A percentile compares a stretch with the other conserved stretches of the same genome.
phyloP scores from a whole-genome alignment of 2,888 invertebrate species.

The Graphium colonna region DNA sequence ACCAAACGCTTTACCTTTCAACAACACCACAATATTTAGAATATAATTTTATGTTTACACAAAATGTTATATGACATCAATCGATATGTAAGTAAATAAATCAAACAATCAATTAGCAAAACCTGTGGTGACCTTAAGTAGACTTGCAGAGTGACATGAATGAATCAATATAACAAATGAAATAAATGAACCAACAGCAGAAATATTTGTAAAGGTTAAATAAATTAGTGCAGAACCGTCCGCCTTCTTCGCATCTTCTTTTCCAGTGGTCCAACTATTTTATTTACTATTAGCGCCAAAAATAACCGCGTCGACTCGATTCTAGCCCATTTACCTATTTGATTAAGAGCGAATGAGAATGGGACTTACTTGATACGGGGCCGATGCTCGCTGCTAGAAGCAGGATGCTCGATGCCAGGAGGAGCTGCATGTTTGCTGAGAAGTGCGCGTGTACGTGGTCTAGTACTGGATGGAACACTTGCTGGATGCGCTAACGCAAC shows the following conservation, averaged over 20 bases:
- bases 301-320: constrained; percentile 11
- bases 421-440: constrained; percentile 63
- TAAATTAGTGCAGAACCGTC: not conserved
- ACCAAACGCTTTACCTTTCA: no score
- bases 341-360: constrained; percentile 16
- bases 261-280: not conserved
- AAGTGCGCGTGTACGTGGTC: constrained; percentile 39
- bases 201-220: no score
- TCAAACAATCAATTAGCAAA: no score
- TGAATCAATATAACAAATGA: no score
- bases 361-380: constrained; percentile 78
- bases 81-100: no score
- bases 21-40: no score
- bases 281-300: constrained; percentile 6
- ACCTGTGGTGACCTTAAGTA: no score
- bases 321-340: constrained; percentile 1
- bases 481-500: constrained; percentile 66
- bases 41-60: no score
- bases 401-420: constrained; percentile 77
- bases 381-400: constrained; percentile 73
- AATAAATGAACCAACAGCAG: no score
- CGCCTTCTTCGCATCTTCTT: not conserved
- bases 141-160: no score
- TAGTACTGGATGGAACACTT: constrained; percentile 45
- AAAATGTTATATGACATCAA: no score